Conservation (phyloP, 1,140 invertebrate species). For the Prorops nasuta region DNA sequence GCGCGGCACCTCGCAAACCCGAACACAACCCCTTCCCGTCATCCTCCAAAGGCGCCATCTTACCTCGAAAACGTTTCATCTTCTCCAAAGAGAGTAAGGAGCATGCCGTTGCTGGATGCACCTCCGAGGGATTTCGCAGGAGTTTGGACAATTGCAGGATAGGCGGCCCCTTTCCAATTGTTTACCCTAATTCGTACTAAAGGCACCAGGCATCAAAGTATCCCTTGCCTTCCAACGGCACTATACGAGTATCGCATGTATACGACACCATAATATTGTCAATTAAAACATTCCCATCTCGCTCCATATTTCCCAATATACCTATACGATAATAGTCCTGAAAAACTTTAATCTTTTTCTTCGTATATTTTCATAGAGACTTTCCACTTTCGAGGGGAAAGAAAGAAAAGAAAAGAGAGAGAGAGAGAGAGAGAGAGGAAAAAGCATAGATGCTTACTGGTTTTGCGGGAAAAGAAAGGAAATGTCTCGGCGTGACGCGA, state of each 20-base stretch:
- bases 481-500: no score
- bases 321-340: no score
- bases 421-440: no score
- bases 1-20: constrained; percentile 18
- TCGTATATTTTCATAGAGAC: no score
- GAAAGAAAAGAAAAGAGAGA: no score
- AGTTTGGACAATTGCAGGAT: constrained; percentile 48
- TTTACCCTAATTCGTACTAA: constrained; percentile 51
- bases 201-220: constrained; percentile 43
- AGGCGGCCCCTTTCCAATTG: constrained; percentile 43
- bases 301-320: background rate
- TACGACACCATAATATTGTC: no score
- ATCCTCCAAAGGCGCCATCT: constrained; percentile 31
- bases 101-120: no score
- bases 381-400: no score
- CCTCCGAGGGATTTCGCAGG: constrained; percentile 41
- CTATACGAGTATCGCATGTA: background rate
- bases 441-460: no score
- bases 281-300: background rate
- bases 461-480: no score
- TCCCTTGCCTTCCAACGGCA: background rate
- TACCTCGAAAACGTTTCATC: constrained; percentile 47
- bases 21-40: constrained; percentile 14
- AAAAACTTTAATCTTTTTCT: no score
- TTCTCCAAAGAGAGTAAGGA: constrained; percentile 26